A percentile compares a stretch with the other conserved stretches of the same genome.
These are phyloP conservation scores for Sebastes steindachneri DNA, from an alignment of 2,797 vertebrate species.

Conservation along the genomic window DNA sequence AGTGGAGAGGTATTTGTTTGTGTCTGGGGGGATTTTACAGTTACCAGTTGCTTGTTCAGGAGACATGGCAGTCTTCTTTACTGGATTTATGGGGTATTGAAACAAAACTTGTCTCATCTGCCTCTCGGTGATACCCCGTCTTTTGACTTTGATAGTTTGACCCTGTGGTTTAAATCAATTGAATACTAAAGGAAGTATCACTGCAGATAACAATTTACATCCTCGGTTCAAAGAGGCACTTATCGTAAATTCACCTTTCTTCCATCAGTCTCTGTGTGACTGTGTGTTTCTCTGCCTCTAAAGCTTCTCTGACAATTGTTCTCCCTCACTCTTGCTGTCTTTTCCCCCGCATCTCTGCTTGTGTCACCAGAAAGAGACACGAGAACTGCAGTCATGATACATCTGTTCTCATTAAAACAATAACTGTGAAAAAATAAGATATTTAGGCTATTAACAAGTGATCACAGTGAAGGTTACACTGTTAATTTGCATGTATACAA, in stretches of 20 bases:
- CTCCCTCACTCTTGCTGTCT: not conserved
- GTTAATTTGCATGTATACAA: constrained; percentile 75
- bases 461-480: constrained; percentile 65
- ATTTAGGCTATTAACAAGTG: constrained; percentile 58
- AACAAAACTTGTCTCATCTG: constrained; percentile 39
- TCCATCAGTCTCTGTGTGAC: constrained; percentile 44
- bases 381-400: constrained; percentile 46
- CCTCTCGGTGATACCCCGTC: constrained; percentile 32
- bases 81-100: constrained; percentile 43
- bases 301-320: constrained; percentile 4
- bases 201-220: constrained; percentile 70
- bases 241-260: constrained; percentile 66
- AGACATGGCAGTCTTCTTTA: constrained; percentile 38
- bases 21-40: constrained; percentile 39
- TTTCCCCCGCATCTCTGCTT: not conserved
- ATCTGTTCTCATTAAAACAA: constrained; percentile 73
- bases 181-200: constrained; percentile 55
- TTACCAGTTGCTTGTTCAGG: constrained; percentile 30
- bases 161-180: constrained; percentile 49
- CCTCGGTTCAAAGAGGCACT: constrained; percentile 64
- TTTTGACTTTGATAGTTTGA: constrained; percentile 51
- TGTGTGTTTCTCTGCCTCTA: constrained; percentile 1
- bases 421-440: constrained; percentile 36
- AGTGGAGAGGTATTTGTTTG: constrained; percentile 48
- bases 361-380: constrained; percentile 45